These are phyloP conservation scores for Littorina saxatilis DNA, from an alignment of 1,140 invertebrate species.

Conservation along the genomic window DNA sequence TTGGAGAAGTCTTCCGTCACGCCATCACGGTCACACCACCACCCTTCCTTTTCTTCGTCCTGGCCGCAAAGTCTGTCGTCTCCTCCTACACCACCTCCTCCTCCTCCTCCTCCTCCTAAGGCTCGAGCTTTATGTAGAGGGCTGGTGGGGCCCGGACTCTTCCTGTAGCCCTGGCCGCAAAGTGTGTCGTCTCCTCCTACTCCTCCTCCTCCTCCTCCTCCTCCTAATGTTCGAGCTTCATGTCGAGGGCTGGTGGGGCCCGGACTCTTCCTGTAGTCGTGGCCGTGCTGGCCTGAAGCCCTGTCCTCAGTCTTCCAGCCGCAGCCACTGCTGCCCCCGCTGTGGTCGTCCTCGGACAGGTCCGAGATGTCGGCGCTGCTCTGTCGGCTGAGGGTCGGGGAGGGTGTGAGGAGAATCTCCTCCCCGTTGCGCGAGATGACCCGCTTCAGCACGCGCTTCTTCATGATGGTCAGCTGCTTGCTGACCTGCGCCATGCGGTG, in stretches of 20 bases:
- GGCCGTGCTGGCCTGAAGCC: too few species aligned
- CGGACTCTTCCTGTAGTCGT: too few species aligned
- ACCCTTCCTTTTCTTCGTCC: neutral
- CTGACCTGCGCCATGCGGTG: slow-evolving; percentile 28
- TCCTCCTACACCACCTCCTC: too few species aligned
- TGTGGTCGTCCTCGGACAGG: slow-evolving; percentile 49
- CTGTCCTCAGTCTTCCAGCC: neutral
- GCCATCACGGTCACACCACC: neutral
- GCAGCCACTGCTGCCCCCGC: neutral
- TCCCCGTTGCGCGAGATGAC: slow-evolving; percentile 65
- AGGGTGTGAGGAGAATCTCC: slow-evolving; percentile 61
- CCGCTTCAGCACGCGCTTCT: slow-evolving; percentile 62
- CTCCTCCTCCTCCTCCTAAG: neutral
- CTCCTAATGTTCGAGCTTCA: neutral
- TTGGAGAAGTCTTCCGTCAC: slow-evolving; percentile 7
- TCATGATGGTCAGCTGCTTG: slow-evolving; percentile 62
- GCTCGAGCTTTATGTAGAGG: neutral
- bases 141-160: neutral
- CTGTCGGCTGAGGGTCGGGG: slow-evolving; percentile 57
- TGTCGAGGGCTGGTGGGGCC: too few species aligned
- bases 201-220: neutral
- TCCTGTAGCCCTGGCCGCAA: neutral
- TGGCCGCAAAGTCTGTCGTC: too few species aligned
- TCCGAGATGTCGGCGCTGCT: slow-evolving; percentile 60
- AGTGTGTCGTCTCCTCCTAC: too few species aligned